Percentiles rank a stretch among this genome's conserved stretches.
Conservation (phyloP, 2,797 vertebrate genomes). For the Spinus olivaceus region DNA sequence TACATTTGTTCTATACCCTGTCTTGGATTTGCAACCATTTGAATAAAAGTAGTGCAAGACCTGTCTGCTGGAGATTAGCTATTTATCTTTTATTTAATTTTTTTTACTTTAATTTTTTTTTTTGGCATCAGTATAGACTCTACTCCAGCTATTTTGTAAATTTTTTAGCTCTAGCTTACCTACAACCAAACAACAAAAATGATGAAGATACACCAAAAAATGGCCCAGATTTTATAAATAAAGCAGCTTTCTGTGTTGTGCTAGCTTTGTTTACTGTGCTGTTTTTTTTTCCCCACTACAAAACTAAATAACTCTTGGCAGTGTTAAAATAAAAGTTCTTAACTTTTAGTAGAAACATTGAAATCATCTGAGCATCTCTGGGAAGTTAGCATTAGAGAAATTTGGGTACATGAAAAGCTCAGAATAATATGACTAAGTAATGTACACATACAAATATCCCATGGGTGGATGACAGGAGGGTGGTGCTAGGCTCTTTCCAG, state of each 20-base stretch:
- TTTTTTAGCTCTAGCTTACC: neutral
- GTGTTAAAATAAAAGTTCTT: neutral
- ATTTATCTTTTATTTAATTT: neutral
- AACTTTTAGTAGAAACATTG: neutral
- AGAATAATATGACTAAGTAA: neutral
- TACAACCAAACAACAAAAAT: neutral
- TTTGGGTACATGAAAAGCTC: neutral
- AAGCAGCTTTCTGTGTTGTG: neutral
- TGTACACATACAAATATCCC: too few species aligned
- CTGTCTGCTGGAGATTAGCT: neutral
- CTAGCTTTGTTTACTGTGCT: neutral
- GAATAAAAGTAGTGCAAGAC: neutral
- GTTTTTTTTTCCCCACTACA: neutral
- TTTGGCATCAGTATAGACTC: neutral
- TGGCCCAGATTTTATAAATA: neutral
- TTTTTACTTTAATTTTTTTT: neutral
- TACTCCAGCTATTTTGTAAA: neutral
- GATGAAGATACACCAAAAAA: neutral
- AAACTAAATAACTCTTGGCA: neutral
- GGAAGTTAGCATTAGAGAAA: neutral
- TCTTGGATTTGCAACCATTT: neutral
- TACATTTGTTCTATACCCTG: neutral
- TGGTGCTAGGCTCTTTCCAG: neutral
- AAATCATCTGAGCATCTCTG: neutral
- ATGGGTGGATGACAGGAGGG: neutral